These are phyloP conservation scores for Morpho achilles DNA, from an alignment of 2,888 invertebrate species.

Conservation along the genomic window DNA sequence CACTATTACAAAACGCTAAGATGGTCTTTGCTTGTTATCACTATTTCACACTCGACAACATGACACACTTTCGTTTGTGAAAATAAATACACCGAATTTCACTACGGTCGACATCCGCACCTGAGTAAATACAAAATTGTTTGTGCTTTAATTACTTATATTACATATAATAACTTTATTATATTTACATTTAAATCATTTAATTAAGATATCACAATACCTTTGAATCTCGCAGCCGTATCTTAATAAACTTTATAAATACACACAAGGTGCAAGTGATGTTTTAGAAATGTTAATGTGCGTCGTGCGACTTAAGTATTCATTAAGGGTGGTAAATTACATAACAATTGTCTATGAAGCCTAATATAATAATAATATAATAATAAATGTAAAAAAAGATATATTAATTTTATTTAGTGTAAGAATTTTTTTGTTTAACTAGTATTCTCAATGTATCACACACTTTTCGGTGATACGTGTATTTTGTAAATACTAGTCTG, in stretches of 20 bases:
- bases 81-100: conserved; percentile 40
- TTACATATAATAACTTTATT: background rate
- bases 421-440: no score
- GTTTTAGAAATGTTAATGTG: background rate
- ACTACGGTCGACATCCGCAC: conserved; percentile 55
- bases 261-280: background rate
- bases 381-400: no score
- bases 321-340: no score
- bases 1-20: conserved; percentile 47
- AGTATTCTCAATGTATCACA: no score
- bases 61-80: conserved; percentile 44
- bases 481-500: no score
- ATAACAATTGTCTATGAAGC: no score
- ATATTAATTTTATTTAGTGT: no score
- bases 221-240: background rate
- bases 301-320: no score
- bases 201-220: background rate
- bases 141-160: background rate
- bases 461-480: no score
- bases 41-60: conserved; percentile 32
- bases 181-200: background rate
- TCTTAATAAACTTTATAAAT: no score
- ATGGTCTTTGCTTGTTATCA: conserved; percentile 38
- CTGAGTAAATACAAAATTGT: conserved; percentile 43
- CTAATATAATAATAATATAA: no score